A percentile compares a stretch with the other conserved stretches of the same genome.
Conservation (phyloP, 2,113 vertebrate genomes). For the Antigone vipio region DNA sequence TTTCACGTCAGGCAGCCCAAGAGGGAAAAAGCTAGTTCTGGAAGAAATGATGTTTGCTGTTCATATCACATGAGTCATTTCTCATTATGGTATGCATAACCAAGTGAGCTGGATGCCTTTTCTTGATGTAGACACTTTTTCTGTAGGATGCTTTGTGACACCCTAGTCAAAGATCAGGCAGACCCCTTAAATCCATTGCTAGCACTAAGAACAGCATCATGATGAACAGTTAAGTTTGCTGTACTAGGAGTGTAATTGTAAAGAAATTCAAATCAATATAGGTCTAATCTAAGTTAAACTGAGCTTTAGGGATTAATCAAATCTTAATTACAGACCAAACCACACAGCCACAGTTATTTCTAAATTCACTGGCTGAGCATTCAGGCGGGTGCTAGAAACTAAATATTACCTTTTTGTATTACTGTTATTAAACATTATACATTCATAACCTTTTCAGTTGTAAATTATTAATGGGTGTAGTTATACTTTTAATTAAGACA, state of each 20-base stretch:
- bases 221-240: constrained; percentile 27
- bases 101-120: neutral
- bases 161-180: neutral
- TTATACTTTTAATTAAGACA: constrained; percentile 61
- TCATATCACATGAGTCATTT: neutral
- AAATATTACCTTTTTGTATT: constrained; percentile 55
- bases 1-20: neutral
- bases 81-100: neutral
- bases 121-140: neutral
- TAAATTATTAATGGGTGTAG: constrained; percentile 49
- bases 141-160: neutral
- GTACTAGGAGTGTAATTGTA: constrained; percentile 24
- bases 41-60: neutral
- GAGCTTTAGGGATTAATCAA: constrained; percentile 74
- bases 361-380: constrained; percentile 40
- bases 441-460: constrained; percentile 43
- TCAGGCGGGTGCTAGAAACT: constrained; percentile 43
- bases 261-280: constrained; percentile 67
- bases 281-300: constrained; percentile 65
- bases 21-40: neutral
- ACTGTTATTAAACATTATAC: constrained; percentile 55
- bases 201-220: neutral
- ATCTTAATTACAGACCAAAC: constrained; percentile 70
- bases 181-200: neutral
- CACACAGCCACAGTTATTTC: constrained; percentile 60